Percentiles rank a stretch among this genome's conserved stretches.
Evolutionary conservation across 2,113 vertebrate genomes (phyloP).

Genomic region (Dolichallabes microphthalmus): DNA sequence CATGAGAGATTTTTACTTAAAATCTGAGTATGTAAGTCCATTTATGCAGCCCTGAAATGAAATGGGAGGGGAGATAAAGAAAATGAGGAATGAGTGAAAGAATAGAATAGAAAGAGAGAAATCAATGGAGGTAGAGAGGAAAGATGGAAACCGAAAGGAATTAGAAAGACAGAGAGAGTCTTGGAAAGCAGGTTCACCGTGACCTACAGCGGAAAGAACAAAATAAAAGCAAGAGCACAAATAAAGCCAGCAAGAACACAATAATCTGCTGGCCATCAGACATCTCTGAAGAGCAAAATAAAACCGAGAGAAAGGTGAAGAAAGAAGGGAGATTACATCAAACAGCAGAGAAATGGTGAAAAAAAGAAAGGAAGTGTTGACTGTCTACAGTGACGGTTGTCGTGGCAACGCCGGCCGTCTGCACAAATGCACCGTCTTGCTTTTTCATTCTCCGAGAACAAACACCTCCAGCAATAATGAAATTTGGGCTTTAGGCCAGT

Average conservation of each 20-base stretch:
- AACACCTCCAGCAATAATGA: constrained; percentile 39
- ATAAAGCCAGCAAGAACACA: constrained; percentile 1
- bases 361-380: constrained; percentile 36
- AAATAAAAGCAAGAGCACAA: background rate
- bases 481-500: constrained; percentile 30
- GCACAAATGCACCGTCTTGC: constrained; percentile 27
- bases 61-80: background rate
- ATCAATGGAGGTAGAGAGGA: background rate
- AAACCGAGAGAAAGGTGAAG: constrained; percentile 7
- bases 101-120: background rate
- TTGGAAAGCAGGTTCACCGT: background rate
- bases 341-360: background rate
- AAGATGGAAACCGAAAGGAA: background rate
- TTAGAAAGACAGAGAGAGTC: background rate
- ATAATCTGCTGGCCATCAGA: background rate
- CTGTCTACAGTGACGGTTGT: constrained; percentile 39
- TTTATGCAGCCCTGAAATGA: background rate
- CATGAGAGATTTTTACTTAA: background rate
- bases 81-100: background rate
- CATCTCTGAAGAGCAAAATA: background rate
- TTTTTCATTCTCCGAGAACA: constrained; percentile 18
- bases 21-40: background rate
- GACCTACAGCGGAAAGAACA: background rate
- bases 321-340: constrained; percentile 30
- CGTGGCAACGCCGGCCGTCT: constrained; percentile 37